phyloP scores from a whole-genome alignment of 1,140 invertebrate genomes.

The Zaprionus tsacasi region DNA sequence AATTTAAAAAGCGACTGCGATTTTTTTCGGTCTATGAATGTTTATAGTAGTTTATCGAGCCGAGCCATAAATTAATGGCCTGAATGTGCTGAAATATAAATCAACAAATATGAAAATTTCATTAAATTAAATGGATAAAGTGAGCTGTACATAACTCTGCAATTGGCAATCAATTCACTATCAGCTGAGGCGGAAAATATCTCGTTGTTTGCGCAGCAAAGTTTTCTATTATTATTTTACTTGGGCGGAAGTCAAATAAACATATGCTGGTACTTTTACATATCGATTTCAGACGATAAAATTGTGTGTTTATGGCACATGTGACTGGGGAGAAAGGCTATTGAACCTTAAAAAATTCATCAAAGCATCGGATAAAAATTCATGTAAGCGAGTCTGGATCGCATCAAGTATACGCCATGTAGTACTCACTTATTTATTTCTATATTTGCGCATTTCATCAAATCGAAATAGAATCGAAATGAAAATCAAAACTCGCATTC shows the following conservation, averaged over 20 bases:
- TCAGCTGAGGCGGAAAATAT: not conserved
- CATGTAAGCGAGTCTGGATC: constrained; percentile 24
- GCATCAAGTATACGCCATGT: not conserved
- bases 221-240: constrained; percentile 13
- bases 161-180: constrained; percentile 6
- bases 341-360: constrained; percentile 55
- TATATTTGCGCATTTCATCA: constrained; percentile 59
- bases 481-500: constrained; percentile 72
- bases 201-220: not conserved
- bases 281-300: constrained; percentile 14
- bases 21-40: not conserved
- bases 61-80: not conserved
- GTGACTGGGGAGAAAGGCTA: constrained; percentile 48
- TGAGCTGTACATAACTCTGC: not conserved
- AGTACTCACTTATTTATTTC: constrained; percentile 40
- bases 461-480: constrained; percentile 52
- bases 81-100: not conserved
- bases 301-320: constrained; percentile 28
- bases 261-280: constrained; percentile 20
- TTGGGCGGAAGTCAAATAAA: constrained; percentile 10
- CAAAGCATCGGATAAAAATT: constrained; percentile 24
- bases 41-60: constrained; percentile 27
- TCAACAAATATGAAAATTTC: constrained; percentile 8
- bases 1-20: constrained; percentile 2
- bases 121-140: constrained; percentile 6